A percentile compares a stretch with the other conserved stretches of the same genome.
phyloP scores from a whole-genome alignment of 2,888 invertebrate species.

The Ernsta delagoae region DNA sequence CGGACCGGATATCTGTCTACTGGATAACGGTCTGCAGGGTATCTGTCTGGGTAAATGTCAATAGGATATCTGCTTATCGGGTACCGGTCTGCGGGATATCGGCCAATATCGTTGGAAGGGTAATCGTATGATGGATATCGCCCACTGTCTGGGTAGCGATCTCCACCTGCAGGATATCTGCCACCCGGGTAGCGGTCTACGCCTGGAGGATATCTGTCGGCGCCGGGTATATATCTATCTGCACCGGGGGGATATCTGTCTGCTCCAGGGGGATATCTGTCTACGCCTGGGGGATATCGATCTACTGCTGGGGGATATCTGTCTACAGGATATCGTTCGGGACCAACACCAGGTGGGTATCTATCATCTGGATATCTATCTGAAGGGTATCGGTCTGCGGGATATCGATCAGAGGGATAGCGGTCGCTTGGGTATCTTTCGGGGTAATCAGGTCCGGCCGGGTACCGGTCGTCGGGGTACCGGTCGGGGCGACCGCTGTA shows the following conservation, averaged over 20 bases:
- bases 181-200: constrained; percentile 74
- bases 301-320: constrained; percentile 73
- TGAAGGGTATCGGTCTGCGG: constrained; percentile 58
- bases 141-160: constrained; percentile 75
- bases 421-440: constrained; percentile 64
- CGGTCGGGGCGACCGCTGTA: constrained; percentile 79
- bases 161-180: constrained; percentile 62
- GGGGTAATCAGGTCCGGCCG: constrained; percentile 68
- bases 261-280: constrained; percentile 80
- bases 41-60: constrained; percentile 67
- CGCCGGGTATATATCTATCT: constrained; percentile 42
- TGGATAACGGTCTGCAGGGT: constrained; percentile 64
- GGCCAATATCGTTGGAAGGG: constrained; percentile 63
- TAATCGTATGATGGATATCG: constrained; percentile 63
- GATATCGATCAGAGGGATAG: constrained; percentile 62
- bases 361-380: constrained; percentile 76
- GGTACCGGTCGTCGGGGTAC: constrained; percentile 78
- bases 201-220: constrained; percentile 42
- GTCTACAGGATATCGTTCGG: constrained; percentile 65
- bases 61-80: constrained; percentile 72
- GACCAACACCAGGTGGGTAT: constrained; percentile 73
- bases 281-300: constrained; percentile 80
- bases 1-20: constrained; percentile 67
- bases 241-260: constrained; percentile 60
- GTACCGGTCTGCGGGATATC: constrained; percentile 72